A percentile compares a stretch with the other conserved stretches of the same genome.
phyloP scores from a whole-genome alignment of 2,113 vertebrate species.

The Nesogale talazaci region DNA sequence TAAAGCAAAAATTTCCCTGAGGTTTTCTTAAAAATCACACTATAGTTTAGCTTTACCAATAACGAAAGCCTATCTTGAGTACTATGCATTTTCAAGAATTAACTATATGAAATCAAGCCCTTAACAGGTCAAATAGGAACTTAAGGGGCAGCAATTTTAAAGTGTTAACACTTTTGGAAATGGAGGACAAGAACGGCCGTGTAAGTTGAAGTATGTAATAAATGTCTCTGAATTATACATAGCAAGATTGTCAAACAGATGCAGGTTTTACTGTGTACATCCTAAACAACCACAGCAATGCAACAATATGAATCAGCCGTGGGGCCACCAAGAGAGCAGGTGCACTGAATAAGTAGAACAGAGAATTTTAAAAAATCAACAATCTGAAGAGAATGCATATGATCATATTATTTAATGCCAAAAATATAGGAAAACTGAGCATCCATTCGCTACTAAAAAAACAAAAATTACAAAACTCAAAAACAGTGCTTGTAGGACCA shows the following conservation, averaged over 20 bases:
- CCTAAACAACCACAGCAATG: not conserved
- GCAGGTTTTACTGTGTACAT: not conserved
- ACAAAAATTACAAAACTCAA: not conserved
- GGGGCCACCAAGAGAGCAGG: no score
- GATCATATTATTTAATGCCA: not conserved
- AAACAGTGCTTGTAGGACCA: not conserved
- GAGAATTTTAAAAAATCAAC: no score
- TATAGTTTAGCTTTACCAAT: not conserved
- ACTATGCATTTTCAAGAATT: no score
- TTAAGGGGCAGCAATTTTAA: no score
- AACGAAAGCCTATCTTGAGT: no score
- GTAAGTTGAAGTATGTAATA: not conserved
- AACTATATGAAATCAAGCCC: not conserved
- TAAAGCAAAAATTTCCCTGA: not conserved
- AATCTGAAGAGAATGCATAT: no score
- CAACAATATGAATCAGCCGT: not conserved
- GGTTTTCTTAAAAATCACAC: not conserved
- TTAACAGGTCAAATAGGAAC: not conserved
- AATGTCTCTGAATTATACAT: not conserved
- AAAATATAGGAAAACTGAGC: not conserved
- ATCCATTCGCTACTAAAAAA: not conserved
- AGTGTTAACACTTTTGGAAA: not conserved
- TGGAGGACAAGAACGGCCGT: not conserved
- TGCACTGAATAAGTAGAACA: no score
- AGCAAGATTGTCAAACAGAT: not conserved